phyloP scores from a whole-genome alignment of 2,797 vertebrate species.

The Chiroxiphia lanceolata region DNA sequence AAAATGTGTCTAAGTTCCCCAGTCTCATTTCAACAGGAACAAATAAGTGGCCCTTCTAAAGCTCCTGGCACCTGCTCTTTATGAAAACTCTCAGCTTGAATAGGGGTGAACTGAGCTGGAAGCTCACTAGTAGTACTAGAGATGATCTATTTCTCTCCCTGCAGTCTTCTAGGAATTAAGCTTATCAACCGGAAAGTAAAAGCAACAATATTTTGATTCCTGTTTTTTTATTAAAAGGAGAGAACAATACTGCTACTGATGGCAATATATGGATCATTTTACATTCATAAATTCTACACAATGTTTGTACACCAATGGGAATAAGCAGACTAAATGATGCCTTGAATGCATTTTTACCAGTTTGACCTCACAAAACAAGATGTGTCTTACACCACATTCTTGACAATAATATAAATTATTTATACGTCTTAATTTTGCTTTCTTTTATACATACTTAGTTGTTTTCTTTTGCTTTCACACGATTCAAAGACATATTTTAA shows the following conservation, averaged over 20 bases:
- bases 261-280: not conserved
- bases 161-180: not conserved
- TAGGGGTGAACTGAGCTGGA: not conserved
- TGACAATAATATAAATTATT: not conserved
- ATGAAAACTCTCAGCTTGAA: not conserved
- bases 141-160: not conserved
- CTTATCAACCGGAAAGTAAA: not conserved
- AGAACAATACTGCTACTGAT: not conserved
- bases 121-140: not conserved
- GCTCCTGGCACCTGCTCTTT: not conserved
- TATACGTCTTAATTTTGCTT: not conserved
- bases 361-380: slow-evolving; percentile 38
- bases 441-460: not conserved
- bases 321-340: slow-evolving; percentile 21
- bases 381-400: not conserved
- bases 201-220: not conserved
- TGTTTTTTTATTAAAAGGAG: not conserved
- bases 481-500: not conserved
- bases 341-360: slow-evolving; percentile 42
- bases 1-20: not conserved
- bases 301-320: not conserved
- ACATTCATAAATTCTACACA: not conserved
- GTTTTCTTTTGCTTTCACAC: not conserved
- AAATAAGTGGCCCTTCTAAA: not conserved
- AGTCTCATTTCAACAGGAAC: not conserved